Conservation (phyloP, 2,113 vertebrate genomes). For the Oriolus oriolus region DNA sequence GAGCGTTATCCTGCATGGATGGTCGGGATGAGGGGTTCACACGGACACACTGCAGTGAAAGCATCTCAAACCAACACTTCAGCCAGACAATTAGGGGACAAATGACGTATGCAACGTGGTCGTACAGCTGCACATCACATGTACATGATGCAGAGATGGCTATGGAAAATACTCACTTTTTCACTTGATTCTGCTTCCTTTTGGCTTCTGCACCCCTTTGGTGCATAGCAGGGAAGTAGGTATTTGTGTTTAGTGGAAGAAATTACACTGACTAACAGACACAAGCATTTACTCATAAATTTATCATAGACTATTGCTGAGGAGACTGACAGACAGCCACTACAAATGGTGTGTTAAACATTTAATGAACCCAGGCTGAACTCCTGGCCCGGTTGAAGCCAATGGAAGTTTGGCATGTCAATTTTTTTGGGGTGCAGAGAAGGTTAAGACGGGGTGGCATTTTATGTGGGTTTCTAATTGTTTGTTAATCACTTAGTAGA, state of each 20-base stretch:
- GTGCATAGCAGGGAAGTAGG: constrained; percentile 70
- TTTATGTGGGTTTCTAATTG: not conserved
- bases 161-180: constrained; percentile 78
- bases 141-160: constrained; percentile 55
- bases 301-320: constrained; percentile 44
- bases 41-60: not conserved
- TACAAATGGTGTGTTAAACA: constrained; percentile 50
- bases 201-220: constrained; percentile 72
- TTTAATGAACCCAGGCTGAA: constrained; percentile 60
- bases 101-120: not conserved
- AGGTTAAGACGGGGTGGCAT: fast-evolving
- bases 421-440: not conserved
- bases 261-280: constrained; percentile 57
- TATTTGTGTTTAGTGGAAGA: constrained; percentile 66
- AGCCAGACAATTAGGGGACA: constrained; percentile 19
- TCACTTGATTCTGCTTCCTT: constrained; percentile 72
- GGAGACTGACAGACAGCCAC: constrained; percentile 38
- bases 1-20: not conserved
- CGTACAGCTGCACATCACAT: not conserved
- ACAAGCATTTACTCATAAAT: constrained; percentile 58
- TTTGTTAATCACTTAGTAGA: constrained; percentile 24
- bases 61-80: constrained; percentile 32
- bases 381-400: constrained; percentile 6
- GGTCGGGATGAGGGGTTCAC: not conserved
- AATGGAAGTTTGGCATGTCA: not conserved